Evolutionary conservation across 2,113 vertebrate genomes (phyloP), one percentile per base, ranked within the genome.

Genomic region (Dicaeum eximium): DNA sequence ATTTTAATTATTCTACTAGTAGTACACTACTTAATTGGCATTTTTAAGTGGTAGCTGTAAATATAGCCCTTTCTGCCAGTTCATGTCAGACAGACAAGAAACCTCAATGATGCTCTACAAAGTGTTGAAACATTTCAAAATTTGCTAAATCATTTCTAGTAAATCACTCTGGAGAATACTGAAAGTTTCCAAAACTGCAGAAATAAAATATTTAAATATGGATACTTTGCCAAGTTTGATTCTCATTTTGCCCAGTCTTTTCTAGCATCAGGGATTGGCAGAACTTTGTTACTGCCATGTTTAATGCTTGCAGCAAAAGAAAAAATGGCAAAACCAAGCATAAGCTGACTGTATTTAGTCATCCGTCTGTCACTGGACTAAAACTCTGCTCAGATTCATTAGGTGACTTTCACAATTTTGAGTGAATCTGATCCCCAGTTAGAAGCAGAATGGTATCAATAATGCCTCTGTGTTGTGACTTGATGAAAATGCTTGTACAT

Each of bases 401-500:
- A 96, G 88, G 77, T 38, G 4, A 51, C 80, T 95, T 96, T 88
- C 88, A 96, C 74, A 58, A 92, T 86, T 64, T 94, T 9, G 92
- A 93, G 91, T 80, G 79, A 88, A 75, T 88, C 75, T 72, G 80
- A 93, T 88, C 88, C 69, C 56, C 40, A 47, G 51, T 90, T 92
- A 93, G 81, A 94, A 79, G 80, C 53, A 88, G 86, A 96, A 84
- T n/a, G 2, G 28, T 85, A 67, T 88, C 84, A 95, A 84, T 70
- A 90, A 93, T 11, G 60, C 57, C 48, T 71, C 77, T 35, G 6
- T 92, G 80, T 84, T 92, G 50, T 74, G 86, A 90, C 88, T 95
- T 60, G 90, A 96, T 92, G 86, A 86, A 96, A 96, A 95, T 93
- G 57, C 92, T 88, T 94, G 86, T 42, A 86, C 51, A 71, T 77